Evolutionary conservation across 2,888 invertebrate species (phyloP).

Genomic region (Achlya flavicornis): DNA sequence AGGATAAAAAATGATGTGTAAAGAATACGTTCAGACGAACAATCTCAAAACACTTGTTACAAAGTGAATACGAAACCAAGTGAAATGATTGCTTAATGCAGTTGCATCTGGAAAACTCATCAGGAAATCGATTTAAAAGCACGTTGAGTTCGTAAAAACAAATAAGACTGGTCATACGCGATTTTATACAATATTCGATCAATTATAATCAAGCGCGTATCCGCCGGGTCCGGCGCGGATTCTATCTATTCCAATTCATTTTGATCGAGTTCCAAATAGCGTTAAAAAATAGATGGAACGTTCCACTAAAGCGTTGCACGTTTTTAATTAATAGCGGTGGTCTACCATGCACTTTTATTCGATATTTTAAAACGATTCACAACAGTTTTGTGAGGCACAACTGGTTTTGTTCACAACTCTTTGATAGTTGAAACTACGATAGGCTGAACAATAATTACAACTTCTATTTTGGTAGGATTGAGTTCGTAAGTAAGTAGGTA

Average conservation of each 20-base stretch:
- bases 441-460: too few species aligned
- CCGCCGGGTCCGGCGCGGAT: not conserved
- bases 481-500: too few species aligned
- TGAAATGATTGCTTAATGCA: not conserved
- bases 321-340: not conserved
- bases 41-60: not conserved
- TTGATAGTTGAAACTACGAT: not conserved
- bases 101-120: not conserved
- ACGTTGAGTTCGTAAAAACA: not conserved
- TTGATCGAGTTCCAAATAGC: not conserved
- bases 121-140: constrained; percentile 7
- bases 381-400: too few species aligned
- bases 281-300: not conserved
- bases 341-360: not conserved
- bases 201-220: not conserved
- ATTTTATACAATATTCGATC: constrained; percentile 4
- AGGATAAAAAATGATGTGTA: too few species aligned
- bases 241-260: not conserved
- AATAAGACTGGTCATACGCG: not conserved
- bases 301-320: not conserved
- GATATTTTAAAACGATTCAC: too few species aligned
- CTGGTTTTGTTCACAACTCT: not conserved
- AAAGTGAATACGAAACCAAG: not conserved
- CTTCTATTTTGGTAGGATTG: too few species aligned
- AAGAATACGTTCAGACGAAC: too few species aligned